These are phyloP conservation scores for Notarius lentiginosus DNA, from an alignment of 2,113 vertebrate genomes.

Conservation along the genomic window DNA sequence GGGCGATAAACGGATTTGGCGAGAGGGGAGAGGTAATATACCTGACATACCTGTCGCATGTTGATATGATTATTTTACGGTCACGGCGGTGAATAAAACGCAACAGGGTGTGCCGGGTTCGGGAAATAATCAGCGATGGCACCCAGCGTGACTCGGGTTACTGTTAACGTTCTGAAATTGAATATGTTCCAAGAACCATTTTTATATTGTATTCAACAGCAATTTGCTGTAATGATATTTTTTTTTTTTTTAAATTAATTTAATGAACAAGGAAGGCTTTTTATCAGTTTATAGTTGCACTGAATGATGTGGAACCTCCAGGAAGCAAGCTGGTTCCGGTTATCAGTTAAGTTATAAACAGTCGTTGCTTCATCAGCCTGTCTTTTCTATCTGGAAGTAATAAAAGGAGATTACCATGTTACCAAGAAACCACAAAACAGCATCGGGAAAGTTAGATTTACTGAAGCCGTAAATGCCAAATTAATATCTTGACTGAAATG, in stretches of 20 bases:
- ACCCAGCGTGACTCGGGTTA: background rate
- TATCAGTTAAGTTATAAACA: background rate
- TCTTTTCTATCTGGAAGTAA: background rate
- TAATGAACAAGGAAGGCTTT: background rate
- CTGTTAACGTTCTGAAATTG: background rate
- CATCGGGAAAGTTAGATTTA: background rate
- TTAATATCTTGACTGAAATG: background rate
- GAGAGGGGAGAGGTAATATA: background rate
- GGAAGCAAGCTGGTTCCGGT: background rate
- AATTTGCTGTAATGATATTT: background rate
- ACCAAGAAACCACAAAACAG: background rate
- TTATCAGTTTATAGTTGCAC: background rate
- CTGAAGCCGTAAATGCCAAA: background rate
- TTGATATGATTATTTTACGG: background rate
- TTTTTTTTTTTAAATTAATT: background rate
- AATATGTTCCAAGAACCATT: background rate
- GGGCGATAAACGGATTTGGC: slow-evolving; percentile 36
- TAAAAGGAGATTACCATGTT: background rate
- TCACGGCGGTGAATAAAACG: background rate
- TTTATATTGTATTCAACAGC: too few species aligned
- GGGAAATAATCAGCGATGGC: background rate
- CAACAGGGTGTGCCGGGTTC: background rate
- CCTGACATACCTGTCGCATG: background rate
- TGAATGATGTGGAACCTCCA: background rate
- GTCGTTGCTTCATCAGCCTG: background rate